Percentiles rank a stretch among this genome's conserved stretches.
phyloP scores from a whole-genome alignment of 2,797 vertebrate species.

The Scyliorhinus canicula region DNA sequence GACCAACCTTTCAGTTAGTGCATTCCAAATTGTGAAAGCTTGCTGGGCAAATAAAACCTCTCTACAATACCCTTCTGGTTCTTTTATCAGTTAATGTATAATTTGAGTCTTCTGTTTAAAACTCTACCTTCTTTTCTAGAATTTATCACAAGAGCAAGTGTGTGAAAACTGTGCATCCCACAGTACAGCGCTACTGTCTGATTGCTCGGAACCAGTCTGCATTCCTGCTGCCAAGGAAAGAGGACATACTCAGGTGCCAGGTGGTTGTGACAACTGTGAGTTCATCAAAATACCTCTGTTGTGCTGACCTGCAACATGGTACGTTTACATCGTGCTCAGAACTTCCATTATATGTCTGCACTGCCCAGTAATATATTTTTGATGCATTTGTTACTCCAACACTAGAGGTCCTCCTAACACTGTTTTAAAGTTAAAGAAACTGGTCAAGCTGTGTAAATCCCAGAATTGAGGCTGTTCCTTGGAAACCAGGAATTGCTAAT shows the following conservation, averaged over 20 bases:
- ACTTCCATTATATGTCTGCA: neutral
- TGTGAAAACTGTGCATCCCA: conserved; percentile 2
- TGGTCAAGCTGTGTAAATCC: neutral
- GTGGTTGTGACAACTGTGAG: conserved; percentile 41
- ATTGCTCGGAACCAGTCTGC: neutral
- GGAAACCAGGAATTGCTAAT: neutral
- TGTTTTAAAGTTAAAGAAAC: neutral
- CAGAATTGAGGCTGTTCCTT: neutral
- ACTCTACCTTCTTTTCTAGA: neutral
- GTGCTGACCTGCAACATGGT: conserved; percentile 39
- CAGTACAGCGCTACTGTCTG: conserved; percentile 30
- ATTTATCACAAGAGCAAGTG: conserved; percentile 24
- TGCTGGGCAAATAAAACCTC: neutral
- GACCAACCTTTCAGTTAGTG: no score
- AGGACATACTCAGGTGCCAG: conserved; percentile 38
- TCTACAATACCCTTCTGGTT: neutral
- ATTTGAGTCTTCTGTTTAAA: neutral
- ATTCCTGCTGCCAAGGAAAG: conserved; percentile 32
- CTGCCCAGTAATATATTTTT: neutral
- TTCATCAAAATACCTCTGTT: conserved; percentile 40
- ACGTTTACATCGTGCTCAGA: neutral
- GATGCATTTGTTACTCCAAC: neutral
- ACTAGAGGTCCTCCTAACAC: neutral
- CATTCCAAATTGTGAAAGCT: neutral
- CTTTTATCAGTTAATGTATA: neutral